phyloP scores from a whole-genome alignment of 2,797 vertebrate species.

The Potorous gilbertii region DNA sequence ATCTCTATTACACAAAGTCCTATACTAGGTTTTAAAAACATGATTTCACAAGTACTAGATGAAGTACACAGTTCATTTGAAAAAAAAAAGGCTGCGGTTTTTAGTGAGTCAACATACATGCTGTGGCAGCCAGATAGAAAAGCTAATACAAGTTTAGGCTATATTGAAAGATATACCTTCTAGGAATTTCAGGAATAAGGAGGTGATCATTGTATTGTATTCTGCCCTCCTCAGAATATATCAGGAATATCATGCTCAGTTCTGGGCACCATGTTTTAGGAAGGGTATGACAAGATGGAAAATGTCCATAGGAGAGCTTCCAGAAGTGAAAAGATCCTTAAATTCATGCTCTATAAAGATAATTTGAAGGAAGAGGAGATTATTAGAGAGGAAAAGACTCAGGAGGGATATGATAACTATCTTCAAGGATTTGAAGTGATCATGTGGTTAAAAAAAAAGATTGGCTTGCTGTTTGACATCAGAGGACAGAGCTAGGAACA shows the following conservation, averaged over 20 bases:
- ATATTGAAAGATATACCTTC: not conserved
- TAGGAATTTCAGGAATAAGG: not conserved
- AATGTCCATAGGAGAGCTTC: not conserved
- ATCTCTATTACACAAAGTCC: not conserved
- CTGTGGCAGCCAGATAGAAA: not conserved
- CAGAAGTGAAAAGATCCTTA: not conserved
- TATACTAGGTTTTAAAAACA: not conserved
- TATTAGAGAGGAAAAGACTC: not conserved
- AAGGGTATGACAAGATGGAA: not conserved
- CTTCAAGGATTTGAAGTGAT: not conserved
- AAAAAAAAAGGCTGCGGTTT: not conserved
- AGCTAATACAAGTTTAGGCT: not conserved
- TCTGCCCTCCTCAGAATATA: not conserved
- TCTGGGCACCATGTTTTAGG: not conserved
- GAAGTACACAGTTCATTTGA: not conserved
- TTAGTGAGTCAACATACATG: not conserved
- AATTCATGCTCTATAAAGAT: not conserved
- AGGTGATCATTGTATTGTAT: not conserved
- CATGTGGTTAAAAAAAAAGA: not conserved
- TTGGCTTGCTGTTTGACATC: not conserved
- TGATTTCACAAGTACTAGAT: not conserved
- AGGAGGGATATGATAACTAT: not conserved
- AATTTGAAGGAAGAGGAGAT: not conserved
- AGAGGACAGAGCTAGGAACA: not conserved
- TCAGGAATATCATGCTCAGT: not conserved